A percentile compares a stretch with the other conserved stretches of the same genome.
phyloP scores from a whole-genome alignment of 1,140 invertebrate species.

The Megalopta genalis region DNA sequence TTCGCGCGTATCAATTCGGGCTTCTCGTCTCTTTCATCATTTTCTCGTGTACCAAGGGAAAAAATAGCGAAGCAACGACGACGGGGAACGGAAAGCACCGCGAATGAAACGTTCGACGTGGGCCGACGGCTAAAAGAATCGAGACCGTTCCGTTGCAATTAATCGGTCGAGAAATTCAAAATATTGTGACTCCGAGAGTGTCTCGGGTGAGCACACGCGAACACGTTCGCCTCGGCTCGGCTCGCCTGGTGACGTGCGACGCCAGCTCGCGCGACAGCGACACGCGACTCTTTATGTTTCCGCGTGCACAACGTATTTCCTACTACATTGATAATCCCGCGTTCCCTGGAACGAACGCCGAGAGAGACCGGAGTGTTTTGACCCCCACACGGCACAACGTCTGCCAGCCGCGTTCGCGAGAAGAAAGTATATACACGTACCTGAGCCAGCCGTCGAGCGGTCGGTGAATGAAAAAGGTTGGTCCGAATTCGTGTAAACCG shows the following conservation, averaged over 20 bases:
- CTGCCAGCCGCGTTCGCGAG: constrained; percentile 5
- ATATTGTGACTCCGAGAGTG: constrained; percentile 1
- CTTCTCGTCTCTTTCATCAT: not conserved
- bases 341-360: constrained; percentile 28
- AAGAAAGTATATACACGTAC: constrained; percentile 44
- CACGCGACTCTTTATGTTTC: constrained; percentile 42
- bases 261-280: constrained; percentile 33
- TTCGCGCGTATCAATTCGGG: constrained; percentile 11
- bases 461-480: constrained; percentile 63
- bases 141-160: not conserved
- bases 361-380: constrained; percentile 43
- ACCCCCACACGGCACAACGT: constrained; percentile 50
- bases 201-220: constrained; percentile 12
- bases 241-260: constrained; percentile 34
- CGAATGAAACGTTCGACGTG: too few species aligned
- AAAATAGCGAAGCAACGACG: not conserved
- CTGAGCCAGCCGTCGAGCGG: constrained; percentile 45
- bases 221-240: not conserved
- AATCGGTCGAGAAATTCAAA: constrained; percentile 24
- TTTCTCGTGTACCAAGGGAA: not conserved
- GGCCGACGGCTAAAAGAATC: not conserved
- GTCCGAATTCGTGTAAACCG: constrained; percentile 64
- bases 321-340: constrained; percentile 42
- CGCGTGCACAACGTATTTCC: constrained; percentile 35
- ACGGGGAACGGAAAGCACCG: not conserved